phyloP scores from a whole-genome alignment of 2,113 vertebrate genomes.

The Otocyon megalotis region DNA sequence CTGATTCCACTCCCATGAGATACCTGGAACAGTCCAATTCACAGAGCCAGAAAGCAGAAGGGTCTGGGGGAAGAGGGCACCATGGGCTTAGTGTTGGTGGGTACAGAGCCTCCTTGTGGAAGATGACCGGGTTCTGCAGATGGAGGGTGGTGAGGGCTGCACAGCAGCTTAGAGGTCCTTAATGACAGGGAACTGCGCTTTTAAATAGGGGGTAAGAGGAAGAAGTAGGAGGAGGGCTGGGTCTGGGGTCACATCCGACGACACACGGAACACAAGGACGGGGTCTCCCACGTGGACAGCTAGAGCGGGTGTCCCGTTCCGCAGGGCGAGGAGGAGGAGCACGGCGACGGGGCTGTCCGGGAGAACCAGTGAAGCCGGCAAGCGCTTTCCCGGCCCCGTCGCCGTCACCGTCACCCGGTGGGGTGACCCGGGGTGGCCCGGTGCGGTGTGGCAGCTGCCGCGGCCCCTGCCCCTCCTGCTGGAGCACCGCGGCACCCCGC shows the following conservation, averaged over 20 bases:
- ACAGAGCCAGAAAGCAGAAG: background rate
- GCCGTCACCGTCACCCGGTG: too few species aligned
- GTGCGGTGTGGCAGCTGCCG: too few species aligned
- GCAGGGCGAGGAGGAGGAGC: background rate
- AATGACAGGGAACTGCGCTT: background rate
- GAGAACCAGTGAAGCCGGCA: background rate
- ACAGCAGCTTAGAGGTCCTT: background rate
- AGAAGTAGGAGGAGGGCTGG: background rate
- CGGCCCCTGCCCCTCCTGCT: too few species aligned
- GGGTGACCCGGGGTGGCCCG: too few species aligned
- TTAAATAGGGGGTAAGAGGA: background rate
- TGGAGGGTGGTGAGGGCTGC: background rate
- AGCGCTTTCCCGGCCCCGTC: accelerated
- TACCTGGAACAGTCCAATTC: too few species aligned
- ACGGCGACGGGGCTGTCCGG: accelerated
- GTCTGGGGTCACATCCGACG: too few species aligned
- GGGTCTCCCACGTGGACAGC: background rate
- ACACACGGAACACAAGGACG: background rate
- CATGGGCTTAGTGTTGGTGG: background rate
- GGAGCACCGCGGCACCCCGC: background rate
- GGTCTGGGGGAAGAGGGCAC: background rate
- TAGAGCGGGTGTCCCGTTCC: too few species aligned
- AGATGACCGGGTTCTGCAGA: background rate
- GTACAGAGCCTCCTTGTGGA: background rate
- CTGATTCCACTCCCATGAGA: background rate